Percentiles rank a stretch among this genome's conserved stretches.
Evolutionary conservation across 1,140 invertebrate species (phyloP).

Genomic region (Zaprionus africanus): DNA sequence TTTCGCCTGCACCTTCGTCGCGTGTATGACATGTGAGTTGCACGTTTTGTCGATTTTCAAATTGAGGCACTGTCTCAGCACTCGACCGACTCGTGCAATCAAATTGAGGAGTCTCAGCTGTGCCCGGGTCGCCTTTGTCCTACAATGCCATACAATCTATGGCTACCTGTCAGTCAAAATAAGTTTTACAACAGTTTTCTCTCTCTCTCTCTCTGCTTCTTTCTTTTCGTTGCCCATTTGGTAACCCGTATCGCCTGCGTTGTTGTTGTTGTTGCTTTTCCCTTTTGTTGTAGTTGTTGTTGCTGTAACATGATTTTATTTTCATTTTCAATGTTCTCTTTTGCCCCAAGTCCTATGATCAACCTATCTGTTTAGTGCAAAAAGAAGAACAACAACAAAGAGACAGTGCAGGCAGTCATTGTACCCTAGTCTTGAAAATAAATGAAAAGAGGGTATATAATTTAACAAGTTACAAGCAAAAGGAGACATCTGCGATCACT

Average conservation of each 20-base stretch:
- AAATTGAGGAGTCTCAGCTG: constrained; percentile 75
- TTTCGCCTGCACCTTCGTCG: constrained; percentile 46
- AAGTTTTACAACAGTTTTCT: constrained; percentile 78
- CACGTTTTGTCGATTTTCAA: constrained; percentile 82
- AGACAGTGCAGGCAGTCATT: constrained; percentile 55
- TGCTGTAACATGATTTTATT: constrained; percentile 74
- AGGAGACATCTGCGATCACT: constrained; percentile 31
- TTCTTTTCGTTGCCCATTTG: constrained; percentile 68
- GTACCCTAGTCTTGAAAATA: neutral
- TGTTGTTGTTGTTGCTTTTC: constrained; percentile 53
- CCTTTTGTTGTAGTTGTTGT: constrained; percentile 37
- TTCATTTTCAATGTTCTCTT: constrained; percentile 52
- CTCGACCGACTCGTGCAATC: constrained; percentile 72
- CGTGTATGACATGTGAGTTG: constrained; percentile 82
- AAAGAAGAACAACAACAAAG: constrained; percentile 51
- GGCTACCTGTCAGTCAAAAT: constrained; percentile 82
- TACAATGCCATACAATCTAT: constrained; percentile 75
- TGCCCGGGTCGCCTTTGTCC: constrained; percentile 40
- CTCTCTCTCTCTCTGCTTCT: constrained; percentile 35
- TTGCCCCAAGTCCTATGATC: constrained; percentile 62
- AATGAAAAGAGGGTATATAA: neutral
- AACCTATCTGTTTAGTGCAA: constrained; percentile 78
- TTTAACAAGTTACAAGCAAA: constrained; percentile 17
- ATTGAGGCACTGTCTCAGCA: constrained; percentile 76
- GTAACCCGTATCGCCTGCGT: constrained; percentile 66